Conservation (phyloP, 2,113 vertebrate genomes). For the Callionymus lyra region DNA sequence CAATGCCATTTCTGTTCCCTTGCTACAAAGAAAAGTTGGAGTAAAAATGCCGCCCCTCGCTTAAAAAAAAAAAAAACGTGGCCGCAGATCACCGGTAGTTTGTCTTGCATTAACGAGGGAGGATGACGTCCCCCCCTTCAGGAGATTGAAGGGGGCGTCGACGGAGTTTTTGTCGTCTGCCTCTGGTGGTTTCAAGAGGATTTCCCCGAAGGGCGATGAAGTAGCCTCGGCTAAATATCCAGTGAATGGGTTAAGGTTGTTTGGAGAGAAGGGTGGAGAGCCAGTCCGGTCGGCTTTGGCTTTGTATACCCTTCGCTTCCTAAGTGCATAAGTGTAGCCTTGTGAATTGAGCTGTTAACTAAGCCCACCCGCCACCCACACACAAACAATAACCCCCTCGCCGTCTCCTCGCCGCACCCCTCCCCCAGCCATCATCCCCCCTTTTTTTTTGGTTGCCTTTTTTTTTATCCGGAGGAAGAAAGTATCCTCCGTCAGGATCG, state of each 20-base stretch:
- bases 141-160: neutral
- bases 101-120: neutral
- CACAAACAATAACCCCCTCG: constrained; percentile 1
- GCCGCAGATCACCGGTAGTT: no score
- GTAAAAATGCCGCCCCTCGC: no score
- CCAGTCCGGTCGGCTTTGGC: constrained; percentile 27
- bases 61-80: no score
- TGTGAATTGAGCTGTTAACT: constrained; percentile 34
- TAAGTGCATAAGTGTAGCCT: constrained; percentile 39
- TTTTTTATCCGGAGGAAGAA: constrained; percentile 39
- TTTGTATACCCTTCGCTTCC: constrained; percentile 34
- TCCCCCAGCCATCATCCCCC: constrained; percentile 28
- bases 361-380: constrained; percentile 7
- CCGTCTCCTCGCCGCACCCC: constrained; percentile 32
- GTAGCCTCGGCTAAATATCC: constrained; percentile 66
- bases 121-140: constrained; percentile 1
- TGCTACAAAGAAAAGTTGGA: no score
- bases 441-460: constrained; percentile 31
- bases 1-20: no score
- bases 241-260: constrained; percentile 56
- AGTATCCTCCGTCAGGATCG: constrained; percentile 53
- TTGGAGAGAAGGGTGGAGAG: constrained; percentile 53
- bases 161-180: constrained; percentile 17
- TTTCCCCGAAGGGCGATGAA: constrained; percentile 53
- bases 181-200: constrained; percentile 62